Conservation (phyloP, 2,797 vertebrate species). For the Rachycentron canadum region DNA sequence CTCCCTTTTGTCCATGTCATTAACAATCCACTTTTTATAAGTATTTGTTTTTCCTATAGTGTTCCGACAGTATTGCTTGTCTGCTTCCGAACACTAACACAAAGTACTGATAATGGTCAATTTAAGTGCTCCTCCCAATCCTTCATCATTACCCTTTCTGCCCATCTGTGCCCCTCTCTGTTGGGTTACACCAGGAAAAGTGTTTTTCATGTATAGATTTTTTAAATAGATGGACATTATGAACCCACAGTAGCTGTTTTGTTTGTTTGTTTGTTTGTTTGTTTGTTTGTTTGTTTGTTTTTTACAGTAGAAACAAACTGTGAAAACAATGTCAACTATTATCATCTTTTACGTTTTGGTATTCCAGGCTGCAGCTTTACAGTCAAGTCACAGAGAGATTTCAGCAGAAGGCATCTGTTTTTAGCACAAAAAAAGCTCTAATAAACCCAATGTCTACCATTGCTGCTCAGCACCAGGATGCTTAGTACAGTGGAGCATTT, state of each 20-base stretch:
- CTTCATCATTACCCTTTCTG: conserved; percentile 32
- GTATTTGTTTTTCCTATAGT: conserved; percentile 4
- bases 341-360: background rate
- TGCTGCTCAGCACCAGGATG: too few species aligned
- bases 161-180: conserved; percentile 37
- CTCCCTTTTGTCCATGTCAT: conserved; percentile 9
- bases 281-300: too few species aligned
- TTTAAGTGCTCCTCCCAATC: conserved; percentile 26
- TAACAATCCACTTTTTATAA: conserved; percentile 14
- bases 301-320: background rate
- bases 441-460: too few species aligned
- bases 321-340: background rate
- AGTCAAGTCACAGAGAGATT: too few species aligned
- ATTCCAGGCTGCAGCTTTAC: too few species aligned
- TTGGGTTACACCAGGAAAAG: conserved; percentile 5
- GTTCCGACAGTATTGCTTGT: conserved; percentile 1
- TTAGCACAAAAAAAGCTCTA: too few species aligned
- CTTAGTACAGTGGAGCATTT: too few species aligned
- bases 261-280: too few species aligned
- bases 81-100: conserved; percentile 6
- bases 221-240: background rate
- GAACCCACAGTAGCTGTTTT: background rate
- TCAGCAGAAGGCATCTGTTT: too few species aligned
- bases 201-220: background rate
- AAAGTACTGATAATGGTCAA: conserved; percentile 28